A percentile compares a stretch with the other conserved stretches of the same genome.
Evolutionary conservation across 2,888 invertebrate genomes (phyloP).

Genomic region (Atethmia centrago): DNA sequence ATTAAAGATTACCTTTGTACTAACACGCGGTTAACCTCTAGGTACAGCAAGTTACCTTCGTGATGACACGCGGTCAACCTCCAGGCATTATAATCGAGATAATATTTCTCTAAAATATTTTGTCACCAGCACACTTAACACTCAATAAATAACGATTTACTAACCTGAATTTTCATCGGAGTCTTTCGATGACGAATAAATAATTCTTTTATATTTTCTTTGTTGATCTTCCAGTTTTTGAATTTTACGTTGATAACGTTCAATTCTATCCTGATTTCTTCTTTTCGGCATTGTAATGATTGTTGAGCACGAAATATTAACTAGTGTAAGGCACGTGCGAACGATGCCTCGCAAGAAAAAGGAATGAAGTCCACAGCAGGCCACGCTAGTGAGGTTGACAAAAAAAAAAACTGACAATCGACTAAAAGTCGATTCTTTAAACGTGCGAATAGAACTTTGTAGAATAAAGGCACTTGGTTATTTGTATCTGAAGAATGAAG

Average conservation of each 20-base stretch:
- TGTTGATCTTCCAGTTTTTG: neutral
- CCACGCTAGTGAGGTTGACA: neutral
- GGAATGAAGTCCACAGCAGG: constrained; percentile 8
- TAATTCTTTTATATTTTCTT: neutral
- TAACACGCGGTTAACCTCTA: neutral
- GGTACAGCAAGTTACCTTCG: neutral
- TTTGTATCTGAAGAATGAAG: constrained; percentile 3
- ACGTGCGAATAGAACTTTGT: neutral
- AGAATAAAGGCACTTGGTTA: neutral
- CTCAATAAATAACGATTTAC: neutral
- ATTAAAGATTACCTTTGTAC: neutral
- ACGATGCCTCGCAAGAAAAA: constrained; percentile 11
- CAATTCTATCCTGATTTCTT: neutral
- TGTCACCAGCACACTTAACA: neutral
- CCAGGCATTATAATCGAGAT: neutral
- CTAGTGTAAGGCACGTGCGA: neutral
- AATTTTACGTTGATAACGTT: constrained; percentile 1
- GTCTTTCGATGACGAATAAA: constrained; percentile 2
- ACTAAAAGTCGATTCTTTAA: constrained; percentile 6
- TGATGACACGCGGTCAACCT: constrained; percentile 1
- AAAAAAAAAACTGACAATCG: neutral
- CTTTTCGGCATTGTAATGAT: constrained; percentile 11
- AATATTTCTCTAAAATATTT: neutral
- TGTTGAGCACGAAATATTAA: neutral
- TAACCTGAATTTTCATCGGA: constrained; percentile 6